Conservation (phyloP, 37 sponge, comb jelly and placozoan species). For the Bolinopsis microptera region DNA sequence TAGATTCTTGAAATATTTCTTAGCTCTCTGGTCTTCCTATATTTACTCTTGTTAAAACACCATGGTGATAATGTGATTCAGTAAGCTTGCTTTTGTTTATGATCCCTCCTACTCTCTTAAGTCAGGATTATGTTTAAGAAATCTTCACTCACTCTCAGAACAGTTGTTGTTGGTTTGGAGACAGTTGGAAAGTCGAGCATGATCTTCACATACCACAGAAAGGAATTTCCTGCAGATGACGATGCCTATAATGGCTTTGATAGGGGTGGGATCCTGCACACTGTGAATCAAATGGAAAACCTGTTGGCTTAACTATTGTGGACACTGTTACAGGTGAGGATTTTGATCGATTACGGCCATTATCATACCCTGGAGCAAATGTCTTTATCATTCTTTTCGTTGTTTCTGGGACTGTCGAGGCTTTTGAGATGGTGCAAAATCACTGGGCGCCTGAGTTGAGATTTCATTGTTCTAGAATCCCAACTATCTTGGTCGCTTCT, state of each 20-base stretch:
- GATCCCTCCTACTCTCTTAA: too few relatives aligned
- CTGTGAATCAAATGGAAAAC: too few relatives aligned
- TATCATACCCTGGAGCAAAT: not conserved
- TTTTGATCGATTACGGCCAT: not conserved
- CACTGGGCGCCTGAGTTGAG: not conserved
- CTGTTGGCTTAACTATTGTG: too few relatives aligned
- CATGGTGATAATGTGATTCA: too few relatives aligned
- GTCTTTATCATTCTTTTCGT: not conserved
- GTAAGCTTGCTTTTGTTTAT: too few relatives aligned
- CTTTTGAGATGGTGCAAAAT: not conserved
- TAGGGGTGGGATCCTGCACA: too few relatives aligned
- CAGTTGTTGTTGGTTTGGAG: not conserved
- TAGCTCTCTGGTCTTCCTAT: too few relatives aligned
- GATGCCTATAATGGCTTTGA: not conserved
- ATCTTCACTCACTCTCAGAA: not conserved
- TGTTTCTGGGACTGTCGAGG: not conserved
- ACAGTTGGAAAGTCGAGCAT: not conserved
- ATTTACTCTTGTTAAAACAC: too few relatives aligned
- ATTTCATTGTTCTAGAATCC: not conserved
- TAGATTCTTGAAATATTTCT: too few relatives aligned
- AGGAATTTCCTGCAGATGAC: not conserved
- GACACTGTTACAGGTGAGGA: too few relatives aligned
- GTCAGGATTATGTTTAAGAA: not conserved
- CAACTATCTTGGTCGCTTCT: not conserved
- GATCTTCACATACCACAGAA: not conserved